Conservation (phyloP, 2,797 vertebrate genomes). For the Benthosema pterotum region DNA sequence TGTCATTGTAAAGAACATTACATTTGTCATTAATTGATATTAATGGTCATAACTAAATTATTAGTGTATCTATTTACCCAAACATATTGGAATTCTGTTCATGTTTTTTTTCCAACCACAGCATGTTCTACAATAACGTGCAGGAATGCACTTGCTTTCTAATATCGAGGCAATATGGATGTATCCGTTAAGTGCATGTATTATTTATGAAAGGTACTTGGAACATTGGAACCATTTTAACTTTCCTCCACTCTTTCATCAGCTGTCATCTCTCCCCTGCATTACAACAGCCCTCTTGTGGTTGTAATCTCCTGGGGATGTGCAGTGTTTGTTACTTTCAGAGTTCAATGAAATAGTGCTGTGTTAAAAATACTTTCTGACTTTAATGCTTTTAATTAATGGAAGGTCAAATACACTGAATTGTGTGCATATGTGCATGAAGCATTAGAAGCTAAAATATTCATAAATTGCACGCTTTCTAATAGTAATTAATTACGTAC, state of each 20-base stretch:
- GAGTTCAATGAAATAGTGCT: too few relatives aligned
- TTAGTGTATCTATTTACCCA: background rate
- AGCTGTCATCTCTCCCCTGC: conserved; percentile 33
- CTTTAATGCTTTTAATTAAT: too few relatives aligned
- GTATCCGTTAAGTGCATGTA: conserved; percentile 65
- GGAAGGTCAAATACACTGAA: too few relatives aligned
- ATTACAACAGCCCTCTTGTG: conserved; percentile 32
- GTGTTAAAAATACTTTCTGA: too few relatives aligned
- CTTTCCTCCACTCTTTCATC: conserved; percentile 58
- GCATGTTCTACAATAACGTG: conserved; percentile 57
- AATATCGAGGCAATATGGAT: conserved; percentile 69
- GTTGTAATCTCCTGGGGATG: conserved; percentile 36
- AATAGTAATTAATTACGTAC: too few relatives aligned
- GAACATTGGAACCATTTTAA: conserved; percentile 80
- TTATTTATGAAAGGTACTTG: conserved; percentile 70
- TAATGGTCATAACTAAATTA: background rate
- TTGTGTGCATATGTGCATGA: too few relatives aligned
- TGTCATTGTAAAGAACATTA: conserved; percentile 15
- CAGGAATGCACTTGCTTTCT: conserved; percentile 60
- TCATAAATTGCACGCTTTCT: too few relatives aligned
- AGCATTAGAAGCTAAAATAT: too few relatives aligned
- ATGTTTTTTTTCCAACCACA: conserved; percentile 1
- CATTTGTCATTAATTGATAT: background rate
- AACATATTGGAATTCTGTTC: background rate
- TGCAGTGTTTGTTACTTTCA: too few relatives aligned